Base-by-base conservation (phyloP, 2,888 invertebrate species). In the Heterodera filipjevi region DNA sequence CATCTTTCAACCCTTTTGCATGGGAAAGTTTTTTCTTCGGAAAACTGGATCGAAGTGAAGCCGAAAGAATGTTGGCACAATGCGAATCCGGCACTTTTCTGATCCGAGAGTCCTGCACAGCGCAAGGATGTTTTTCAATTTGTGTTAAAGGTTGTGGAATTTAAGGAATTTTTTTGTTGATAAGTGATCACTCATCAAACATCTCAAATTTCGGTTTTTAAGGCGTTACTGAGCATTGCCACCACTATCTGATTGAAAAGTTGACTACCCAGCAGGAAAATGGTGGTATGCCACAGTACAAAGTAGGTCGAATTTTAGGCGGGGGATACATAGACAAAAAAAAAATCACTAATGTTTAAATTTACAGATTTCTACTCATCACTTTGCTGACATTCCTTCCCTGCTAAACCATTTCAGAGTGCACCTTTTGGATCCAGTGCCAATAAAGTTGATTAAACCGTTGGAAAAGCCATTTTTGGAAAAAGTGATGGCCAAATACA, bases 291-390 rank as follows among this genome's bases (percentile, higher is more conserved):
- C 12, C 73, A 73, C n/a, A 22, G 49, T 27, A 64, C 35, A 64
- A 10, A 35, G 73, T 59, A 32, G 49, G 8, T n/a, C n/a, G 0
- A 14, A 33, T 12, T n/a, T 16, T 53, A 72, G 5, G 44, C 5
- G 22, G 10, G 32, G 12, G 39, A 6, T 39, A 39, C 14, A 2
- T 33, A 33, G 6, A 3, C 0, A 35, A 72, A 30, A 27, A 27
- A 32, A 71, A 32, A 30, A n/a, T n/a, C n/a, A n/a, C n/a, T n/a
- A n/a, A n/a, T n/a, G n/a, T n/a, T n/a, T n/a, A n/a, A n/a, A n/a
- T n/a, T n/a, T n/a, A n/a, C 32, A 53, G 85, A 98, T 98, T 89
- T 97, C 97, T 6, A 96, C 97, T 91, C 95, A 96, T 90, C 93
- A 93, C 88, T 98, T 98, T 91, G 92, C 93, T 0, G 96, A 96